These are phyloP conservation scores for Petrosia ficiformis DNA, from an alignment of 37 sponge, comb jelly and placozoan species.

Conservation along the genomic window DNA sequence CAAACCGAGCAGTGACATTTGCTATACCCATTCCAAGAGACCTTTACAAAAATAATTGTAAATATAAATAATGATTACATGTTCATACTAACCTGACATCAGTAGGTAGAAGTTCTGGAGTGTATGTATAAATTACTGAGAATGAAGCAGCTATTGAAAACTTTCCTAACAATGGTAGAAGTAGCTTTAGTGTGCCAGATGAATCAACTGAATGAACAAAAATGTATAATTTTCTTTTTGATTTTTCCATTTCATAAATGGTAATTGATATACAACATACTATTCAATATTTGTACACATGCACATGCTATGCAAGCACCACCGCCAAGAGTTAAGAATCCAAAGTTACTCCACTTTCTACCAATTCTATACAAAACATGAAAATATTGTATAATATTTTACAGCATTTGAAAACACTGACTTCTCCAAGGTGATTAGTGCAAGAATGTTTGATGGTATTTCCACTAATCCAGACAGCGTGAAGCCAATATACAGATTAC, in stretches of 20 bases:
- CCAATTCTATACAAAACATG: conserved; percentile 32
- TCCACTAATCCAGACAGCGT: conserved; percentile 52
- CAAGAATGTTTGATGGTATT: conserved; percentile 24
- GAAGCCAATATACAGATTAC: conserved; percentile 53
- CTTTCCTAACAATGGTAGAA: conserved; percentile 42
- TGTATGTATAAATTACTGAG: conserved; percentile 46
- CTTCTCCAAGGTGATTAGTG: conserved; percentile 30
- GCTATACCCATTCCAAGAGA: conserved; percentile 37
- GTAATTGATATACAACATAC: too few species aligned
- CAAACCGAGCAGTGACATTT: conserved; percentile 32
- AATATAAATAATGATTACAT: not conserved
- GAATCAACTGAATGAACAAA: too few species aligned
- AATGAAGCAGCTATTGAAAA: conserved; percentile 59
- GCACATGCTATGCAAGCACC: not conserved
- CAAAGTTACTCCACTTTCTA: conserved; percentile 36
- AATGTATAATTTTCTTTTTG: too few species aligned
- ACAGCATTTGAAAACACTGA: not conserved
- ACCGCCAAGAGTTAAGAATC: not conserved
- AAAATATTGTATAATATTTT: too few species aligned
- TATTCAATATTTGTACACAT: not conserved
- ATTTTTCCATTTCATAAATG: too few species aligned
- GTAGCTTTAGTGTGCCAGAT: not conserved
- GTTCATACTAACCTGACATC: conserved; percentile 45
- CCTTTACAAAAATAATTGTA: not conserved
- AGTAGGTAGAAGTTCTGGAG: conserved; percentile 70